These are phyloP conservation scores for Scatophagus argus DNA, from an alignment of 2,113 vertebrate species.

Conservation along the genomic window DNA sequence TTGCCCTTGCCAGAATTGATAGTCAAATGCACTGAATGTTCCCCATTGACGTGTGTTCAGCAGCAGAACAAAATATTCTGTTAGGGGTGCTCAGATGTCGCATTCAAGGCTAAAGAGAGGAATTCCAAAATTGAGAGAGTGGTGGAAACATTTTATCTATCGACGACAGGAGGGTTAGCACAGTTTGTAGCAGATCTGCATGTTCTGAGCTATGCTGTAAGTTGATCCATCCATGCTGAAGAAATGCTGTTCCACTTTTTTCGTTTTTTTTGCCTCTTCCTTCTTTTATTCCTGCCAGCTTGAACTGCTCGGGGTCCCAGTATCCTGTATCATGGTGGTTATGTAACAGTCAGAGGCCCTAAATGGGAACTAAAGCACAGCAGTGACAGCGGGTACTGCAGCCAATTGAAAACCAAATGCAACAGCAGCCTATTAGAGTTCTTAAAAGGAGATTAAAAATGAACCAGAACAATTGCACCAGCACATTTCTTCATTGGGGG, in stretches of 20 bases:
- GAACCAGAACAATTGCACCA: background rate
- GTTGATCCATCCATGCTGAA: slow-evolving; percentile 41
- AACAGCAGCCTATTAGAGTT: slow-evolving; percentile 31
- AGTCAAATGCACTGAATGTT: background rate
- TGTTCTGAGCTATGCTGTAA: slow-evolving; percentile 36
- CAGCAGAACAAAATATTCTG: slow-evolving; percentile 16
- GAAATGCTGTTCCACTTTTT: slow-evolving; percentile 46
- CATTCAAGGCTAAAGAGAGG: slow-evolving; percentile 21
- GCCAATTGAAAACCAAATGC: slow-evolving; percentile 42
- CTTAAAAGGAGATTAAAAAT: slow-evolving; percentile 31
- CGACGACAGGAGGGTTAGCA: slow-evolving; percentile 15
- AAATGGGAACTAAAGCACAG: slow-evolving; percentile 70
- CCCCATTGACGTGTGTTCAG: background rate
- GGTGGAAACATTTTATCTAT: slow-evolving; percentile 31
- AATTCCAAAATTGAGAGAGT: background rate
- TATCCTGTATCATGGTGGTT: slow-evolving; percentile 74
- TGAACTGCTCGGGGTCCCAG: slow-evolving; percentile 49
- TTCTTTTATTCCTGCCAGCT: slow-evolving; percentile 60
- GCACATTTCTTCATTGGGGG: slow-evolving; percentile 3
- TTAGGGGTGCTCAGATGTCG: slow-evolving; percentile 17
- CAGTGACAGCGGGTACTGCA: slow-evolving; percentile 46
- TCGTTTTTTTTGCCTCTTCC: background rate
- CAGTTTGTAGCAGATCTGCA: slow-evolving; percentile 39
- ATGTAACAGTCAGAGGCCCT: slow-evolving; percentile 75
- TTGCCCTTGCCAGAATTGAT: background rate